These are phyloP conservation scores for Tenodera sinensis DNA, from an alignment of 2,888 invertebrate genomes.

Conservation along the genomic window DNA sequence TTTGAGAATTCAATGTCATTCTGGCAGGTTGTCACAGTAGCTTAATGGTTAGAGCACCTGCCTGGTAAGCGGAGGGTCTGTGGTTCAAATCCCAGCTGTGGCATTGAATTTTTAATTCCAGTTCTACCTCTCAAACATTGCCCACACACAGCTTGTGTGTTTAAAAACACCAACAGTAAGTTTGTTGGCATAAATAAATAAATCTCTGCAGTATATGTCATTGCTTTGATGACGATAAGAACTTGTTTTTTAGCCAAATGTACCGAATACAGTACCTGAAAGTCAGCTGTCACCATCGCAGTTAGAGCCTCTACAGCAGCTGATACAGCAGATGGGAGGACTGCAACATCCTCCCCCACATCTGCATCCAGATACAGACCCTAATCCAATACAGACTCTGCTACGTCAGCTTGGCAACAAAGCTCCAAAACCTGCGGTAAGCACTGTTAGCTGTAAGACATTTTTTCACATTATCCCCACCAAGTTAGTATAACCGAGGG, in stretches of 20 bases:
- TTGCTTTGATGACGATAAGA: background rate
- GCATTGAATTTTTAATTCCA: too few relatives aligned
- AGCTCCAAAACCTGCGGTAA: constrained; percentile 25
- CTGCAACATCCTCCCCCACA: constrained; percentile 40
- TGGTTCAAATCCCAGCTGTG: too few relatives aligned
- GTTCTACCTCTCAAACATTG: too few relatives aligned
- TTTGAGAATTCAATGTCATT: too few relatives aligned
- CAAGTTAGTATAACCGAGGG: too few relatives aligned
- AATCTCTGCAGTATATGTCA: background rate
- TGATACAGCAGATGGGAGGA: constrained; percentile 53
- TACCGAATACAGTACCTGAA: constrained; percentile 36
- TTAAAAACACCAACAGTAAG: too few relatives aligned
- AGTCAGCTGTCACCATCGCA: constrained; percentile 37
- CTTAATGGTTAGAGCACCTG: too few relatives aligned
- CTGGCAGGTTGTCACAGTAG: too few relatives aligned
- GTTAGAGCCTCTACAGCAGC: constrained; percentile 50
- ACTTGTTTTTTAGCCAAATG: constrained; percentile 34
- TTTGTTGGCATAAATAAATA: too few relatives aligned
- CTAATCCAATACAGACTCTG: constrained; percentile 40
- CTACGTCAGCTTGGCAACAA: constrained; percentile 42
- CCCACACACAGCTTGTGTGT: too few relatives aligned
- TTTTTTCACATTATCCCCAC: too few relatives aligned
- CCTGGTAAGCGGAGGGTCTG: too few relatives aligned
- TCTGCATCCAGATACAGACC: constrained; percentile 6
- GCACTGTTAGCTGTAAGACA: background rate